Percentiles rank a stretch among this genome's conserved stretches.
Evolutionary conservation across 2,797 vertebrate genomes (phyloP).

Genomic region (Mico argentatus): DNA sequence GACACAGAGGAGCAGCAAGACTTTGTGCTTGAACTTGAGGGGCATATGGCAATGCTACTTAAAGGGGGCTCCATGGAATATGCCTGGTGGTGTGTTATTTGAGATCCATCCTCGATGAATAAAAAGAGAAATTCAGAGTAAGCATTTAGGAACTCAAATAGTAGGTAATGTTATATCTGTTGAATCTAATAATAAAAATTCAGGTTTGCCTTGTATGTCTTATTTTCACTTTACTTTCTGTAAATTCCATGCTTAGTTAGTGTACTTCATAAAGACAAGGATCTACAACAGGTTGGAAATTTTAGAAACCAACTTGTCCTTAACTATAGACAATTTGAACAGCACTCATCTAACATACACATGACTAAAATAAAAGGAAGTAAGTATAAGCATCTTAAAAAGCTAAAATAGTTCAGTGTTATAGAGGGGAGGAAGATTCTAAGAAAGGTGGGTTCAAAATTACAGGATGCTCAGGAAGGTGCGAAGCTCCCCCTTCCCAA

Average conservation of each 20-base stretch:
- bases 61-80: not conserved
- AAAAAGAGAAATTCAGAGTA: not conserved
- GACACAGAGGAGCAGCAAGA: not conserved
- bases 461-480: not conserved
- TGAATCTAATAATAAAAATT: conserved; percentile 15
- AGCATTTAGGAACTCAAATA: not conserved
- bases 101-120: not conserved
- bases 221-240: conserved; percentile 3
- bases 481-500: not conserved
- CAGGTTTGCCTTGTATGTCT: conserved; percentile 17
- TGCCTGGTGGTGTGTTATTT: not conserved
- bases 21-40: not conserved
- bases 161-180: not conserved
- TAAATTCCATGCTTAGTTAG: not conserved
- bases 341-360: not conserved
- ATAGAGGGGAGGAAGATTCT: not conserved
- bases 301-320: not conserved
- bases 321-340: not conserved
- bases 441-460: not conserved
- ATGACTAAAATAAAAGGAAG: not conserved
- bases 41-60: not conserved
- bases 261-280: not conserved
- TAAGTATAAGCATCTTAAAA: not conserved
- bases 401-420: not conserved
- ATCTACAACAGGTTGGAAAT: not conserved